Evolutionary conservation across 2,888 invertebrate species (phyloP).

Genomic region (Drosophila villosipedis): DNA sequence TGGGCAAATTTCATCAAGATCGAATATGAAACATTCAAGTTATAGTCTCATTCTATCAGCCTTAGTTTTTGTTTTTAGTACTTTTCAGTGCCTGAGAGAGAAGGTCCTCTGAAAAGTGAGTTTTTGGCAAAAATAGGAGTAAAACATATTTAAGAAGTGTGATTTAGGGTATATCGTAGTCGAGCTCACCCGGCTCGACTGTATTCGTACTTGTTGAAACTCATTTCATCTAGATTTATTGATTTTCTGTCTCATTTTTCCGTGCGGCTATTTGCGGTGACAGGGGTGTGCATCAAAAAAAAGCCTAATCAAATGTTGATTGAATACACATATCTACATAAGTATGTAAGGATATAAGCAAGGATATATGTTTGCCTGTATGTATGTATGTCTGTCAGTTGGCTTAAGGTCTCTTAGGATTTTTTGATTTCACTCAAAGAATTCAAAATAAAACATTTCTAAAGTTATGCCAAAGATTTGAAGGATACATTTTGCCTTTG

Average conservation of each 20-base stretch:
- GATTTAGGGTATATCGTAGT: not conserved
- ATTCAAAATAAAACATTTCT: not conserved
- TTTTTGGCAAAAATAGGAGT: not conserved
- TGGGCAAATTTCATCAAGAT: not conserved
- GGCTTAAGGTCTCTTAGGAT: not conserved
- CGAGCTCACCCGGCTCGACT: not conserved
- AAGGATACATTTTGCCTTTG: not conserved
- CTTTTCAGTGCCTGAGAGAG: not conserved
- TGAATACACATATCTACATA: constrained; percentile 14
- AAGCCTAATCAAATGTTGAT: constrained; percentile 48
- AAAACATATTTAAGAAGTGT: not conserved
- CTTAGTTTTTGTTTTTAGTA: not conserved
- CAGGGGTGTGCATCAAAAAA: constrained; percentile 22
- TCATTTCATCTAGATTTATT: constrained; percentile 74
- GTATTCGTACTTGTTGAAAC: constrained; percentile 41
- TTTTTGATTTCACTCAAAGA: not conserved
- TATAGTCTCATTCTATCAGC: not conserved
- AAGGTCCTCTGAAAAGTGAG: not conserved
- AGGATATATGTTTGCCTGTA: not conserved
- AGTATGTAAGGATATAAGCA: not conserved
- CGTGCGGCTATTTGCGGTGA: constrained; percentile 1
- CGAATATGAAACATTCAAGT: not conserved
- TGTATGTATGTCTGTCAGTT: not conserved
- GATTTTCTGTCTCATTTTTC: constrained; percentile 64
- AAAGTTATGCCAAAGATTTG: not conserved